Percentiles rank a stretch among this genome's conserved stretches.
These are phyloP conservation scores for Heliconius hermathena DNA, from an alignment of 1,140 invertebrate genomes.

Conservation along the genomic window DNA sequence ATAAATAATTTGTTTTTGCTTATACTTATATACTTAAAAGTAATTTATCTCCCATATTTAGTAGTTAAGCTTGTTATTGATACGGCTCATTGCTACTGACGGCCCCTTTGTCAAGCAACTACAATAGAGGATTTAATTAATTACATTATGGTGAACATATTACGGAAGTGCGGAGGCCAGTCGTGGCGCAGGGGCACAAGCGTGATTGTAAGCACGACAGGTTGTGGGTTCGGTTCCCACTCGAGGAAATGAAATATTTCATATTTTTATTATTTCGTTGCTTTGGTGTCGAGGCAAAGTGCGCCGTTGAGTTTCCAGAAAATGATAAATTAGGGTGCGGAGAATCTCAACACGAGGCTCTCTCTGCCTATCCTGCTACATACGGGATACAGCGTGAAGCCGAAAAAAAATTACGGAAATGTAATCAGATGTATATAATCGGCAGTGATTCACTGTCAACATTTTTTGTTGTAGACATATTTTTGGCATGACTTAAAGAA, in stretches of 20 bases:
- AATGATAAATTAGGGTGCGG: too few relatives aligned
- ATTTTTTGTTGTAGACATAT: background rate
- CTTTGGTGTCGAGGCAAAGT: too few relatives aligned
- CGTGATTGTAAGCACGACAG: too few relatives aligned
- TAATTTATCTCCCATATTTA: background rate
- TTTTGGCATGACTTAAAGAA: background rate
- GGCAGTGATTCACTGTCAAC: background rate
- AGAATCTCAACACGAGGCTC: too few relatives aligned
- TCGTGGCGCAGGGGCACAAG: too few relatives aligned
- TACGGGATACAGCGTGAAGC: too few relatives aligned
- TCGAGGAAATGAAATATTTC: too few relatives aligned
- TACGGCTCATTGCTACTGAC: background rate
- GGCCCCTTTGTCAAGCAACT: background rate
- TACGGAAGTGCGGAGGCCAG: background rate
- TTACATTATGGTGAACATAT: background rate
- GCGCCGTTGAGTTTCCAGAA: too few relatives aligned
- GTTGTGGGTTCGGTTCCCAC: too few relatives aligned
- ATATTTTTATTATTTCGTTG: too few relatives aligned
- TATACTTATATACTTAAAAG: background rate
- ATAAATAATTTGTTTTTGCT: background rate
- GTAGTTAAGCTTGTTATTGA: background rate
- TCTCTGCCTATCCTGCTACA: too few relatives aligned
- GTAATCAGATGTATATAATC: background rate
- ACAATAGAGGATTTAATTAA: slow-evolving; percentile 8
- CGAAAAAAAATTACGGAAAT: background rate